These are phyloP conservation scores for Phataginus tetradactyla DNA, from an alignment of 2,797 vertebrate species.

Conservation along the genomic window DNA sequence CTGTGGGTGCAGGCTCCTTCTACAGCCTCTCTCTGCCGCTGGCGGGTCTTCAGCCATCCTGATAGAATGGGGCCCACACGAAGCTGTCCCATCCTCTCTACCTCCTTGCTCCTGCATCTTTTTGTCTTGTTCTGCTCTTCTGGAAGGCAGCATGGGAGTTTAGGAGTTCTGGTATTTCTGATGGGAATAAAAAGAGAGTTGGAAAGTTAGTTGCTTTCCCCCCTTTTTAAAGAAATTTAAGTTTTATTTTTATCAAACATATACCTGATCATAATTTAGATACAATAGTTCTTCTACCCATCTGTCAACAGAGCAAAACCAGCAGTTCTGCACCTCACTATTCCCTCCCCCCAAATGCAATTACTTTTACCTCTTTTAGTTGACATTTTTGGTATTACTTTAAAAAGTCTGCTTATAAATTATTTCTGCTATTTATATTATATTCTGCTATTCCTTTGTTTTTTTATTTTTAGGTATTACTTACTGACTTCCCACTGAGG, in stretches of 20 bases:
- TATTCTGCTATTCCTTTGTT: not conserved
- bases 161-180: not conserved
- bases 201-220: not conserved
- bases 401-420: not conserved
- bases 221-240: not conserved
- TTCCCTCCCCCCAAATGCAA: not conserved
- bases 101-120: not conserved
- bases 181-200: not conserved
- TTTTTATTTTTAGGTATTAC: not conserved
- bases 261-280: not conserved
- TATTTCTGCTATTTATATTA: not conserved
- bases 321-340: not conserved
- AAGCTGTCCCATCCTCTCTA: not conserved
- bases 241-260: constrained; percentile 9
- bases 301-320: not conserved
- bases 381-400: constrained; percentile 22
- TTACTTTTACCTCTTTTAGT: not conserved
- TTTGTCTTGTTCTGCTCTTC: not conserved
- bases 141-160: not conserved
- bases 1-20: not conserved
- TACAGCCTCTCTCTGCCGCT: not conserved
- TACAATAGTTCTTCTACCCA: not conserved
- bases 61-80: not conserved
- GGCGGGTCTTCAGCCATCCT: not conserved
- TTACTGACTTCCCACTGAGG: not conserved